Evolutionary conservation across 2,113 vertebrate species (phyloP).

Genomic region (Synchiropus splendidus): DNA sequence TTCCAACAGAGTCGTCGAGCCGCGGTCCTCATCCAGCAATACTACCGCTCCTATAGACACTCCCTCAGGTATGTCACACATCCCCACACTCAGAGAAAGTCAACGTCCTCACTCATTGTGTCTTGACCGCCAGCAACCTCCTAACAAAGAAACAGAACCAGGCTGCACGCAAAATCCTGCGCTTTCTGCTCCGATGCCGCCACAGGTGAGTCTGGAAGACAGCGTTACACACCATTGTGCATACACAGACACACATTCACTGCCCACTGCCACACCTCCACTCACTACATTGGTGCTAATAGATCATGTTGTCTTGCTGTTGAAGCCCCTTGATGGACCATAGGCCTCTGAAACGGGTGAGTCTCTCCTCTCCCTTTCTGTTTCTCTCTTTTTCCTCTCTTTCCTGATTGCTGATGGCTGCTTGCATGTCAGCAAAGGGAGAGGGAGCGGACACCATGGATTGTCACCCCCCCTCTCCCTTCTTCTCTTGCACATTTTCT

Average conservation of each 20-base stretch:
- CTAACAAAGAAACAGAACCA: constrained; percentile 98
- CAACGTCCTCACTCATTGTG: constrained; percentile 4
- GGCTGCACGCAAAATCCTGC: constrained; percentile 98
- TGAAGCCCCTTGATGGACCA: constrained; percentile 99
- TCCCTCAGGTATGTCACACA: constrained; percentile 71
- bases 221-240: background rate
- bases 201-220: constrained; percentile 75
- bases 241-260: constrained; percentile 21
- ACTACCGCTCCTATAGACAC: constrained; percentile 92
- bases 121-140: constrained; percentile 78
- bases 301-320: constrained; percentile 97
- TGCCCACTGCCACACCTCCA: constrained; percentile 28
- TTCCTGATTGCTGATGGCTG: constrained; percentile 77
- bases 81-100: constrained; percentile 49
- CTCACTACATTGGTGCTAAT: constrained; percentile 76
- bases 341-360: constrained; percentile 99
- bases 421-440: constrained; percentile 83
- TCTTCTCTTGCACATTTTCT: constrained; percentile 21
- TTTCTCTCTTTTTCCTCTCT: constrained; percentile 14
- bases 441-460: constrained; percentile 49
- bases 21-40: constrained; percentile 96
- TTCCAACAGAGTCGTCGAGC: constrained; percentile 96
- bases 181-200: constrained; percentile 96
- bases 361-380: constrained; percentile 53
- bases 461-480: constrained; percentile 23